Percentiles rank a stretch among this genome's conserved stretches.
Evolutionary conservation across 2,888 invertebrate genomes (phyloP).

Genomic region (Monochamus alternatus): DNA sequence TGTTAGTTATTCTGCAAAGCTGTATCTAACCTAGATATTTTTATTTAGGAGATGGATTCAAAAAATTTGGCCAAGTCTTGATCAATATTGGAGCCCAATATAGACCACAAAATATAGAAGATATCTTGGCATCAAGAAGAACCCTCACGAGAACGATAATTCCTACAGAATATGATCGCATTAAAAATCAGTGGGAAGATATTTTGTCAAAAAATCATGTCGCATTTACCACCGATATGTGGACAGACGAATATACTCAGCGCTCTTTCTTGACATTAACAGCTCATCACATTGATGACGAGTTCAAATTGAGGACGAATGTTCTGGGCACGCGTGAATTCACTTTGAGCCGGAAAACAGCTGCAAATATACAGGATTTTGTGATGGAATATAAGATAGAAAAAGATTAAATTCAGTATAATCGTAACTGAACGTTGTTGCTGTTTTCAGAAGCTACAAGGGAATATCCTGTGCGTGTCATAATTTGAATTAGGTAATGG

Average conservation of each 20-base stretch:
- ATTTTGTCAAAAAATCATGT: slow-evolving; percentile 16
- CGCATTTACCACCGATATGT: slow-evolving; percentile 22
- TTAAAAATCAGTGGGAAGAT: slow-evolving; percentile 14
- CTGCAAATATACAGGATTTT: slow-evolving; percentile 18
- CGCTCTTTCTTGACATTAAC: slow-evolving; percentile 11
- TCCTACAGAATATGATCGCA: slow-evolving; percentile 7
- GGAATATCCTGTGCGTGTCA: slow-evolving; percentile 12
- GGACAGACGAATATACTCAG: slow-evolving; percentile 16
- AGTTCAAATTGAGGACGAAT: slow-evolving; percentile 12
- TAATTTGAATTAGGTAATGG: slow-evolving; percentile 13
- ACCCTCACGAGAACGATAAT: slow-evolving; percentile 12
- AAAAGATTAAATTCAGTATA: slow-evolving; percentile 14
- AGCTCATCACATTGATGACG: slow-evolving; percentile 8
- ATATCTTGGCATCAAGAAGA: slow-evolving; percentile 2
- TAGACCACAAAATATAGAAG: slow-evolving; percentile 16
- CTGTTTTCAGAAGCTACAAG: slow-evolving; percentile 1
- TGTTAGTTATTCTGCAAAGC: slow-evolving; percentile 11
- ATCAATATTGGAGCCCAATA: slow-evolving; percentile 25
- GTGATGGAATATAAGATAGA: slow-evolving; percentile 17
- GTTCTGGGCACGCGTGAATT: slow-evolving; percentile 18
- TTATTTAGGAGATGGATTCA: slow-evolving; percentile 28
- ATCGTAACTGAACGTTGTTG: slow-evolving; percentile 10
- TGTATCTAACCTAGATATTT: neutral
- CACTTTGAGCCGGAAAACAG: slow-evolving; percentile 1
- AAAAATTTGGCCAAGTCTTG: slow-evolving; percentile 11